A percentile compares a stretch with the other conserved stretches of the same genome.
Conservation (phyloP, 2,888 invertebrate species). For the Anorthoa munda region DNA sequence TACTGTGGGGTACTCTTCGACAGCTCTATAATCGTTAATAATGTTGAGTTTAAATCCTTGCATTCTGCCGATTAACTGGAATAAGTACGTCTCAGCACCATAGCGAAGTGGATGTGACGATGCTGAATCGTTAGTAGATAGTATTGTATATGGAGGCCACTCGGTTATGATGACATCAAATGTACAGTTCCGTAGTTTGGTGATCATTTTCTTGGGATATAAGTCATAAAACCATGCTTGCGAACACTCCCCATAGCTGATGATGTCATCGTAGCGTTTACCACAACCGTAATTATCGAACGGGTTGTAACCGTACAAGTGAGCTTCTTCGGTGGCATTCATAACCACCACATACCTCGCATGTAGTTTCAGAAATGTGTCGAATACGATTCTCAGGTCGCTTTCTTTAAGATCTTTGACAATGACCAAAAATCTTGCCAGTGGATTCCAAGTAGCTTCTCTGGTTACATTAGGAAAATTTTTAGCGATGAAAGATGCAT, state of each 20-base stretch:
- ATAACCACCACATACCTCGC: conserved; percentile 72
- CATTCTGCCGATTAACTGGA: conserved; percentile 72
- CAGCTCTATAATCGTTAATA: conserved; percentile 59
- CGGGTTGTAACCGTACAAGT: conserved; percentile 79
- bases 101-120: conserved; percentile 30
- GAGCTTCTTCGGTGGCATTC: conserved; percentile 68
- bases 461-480: conserved; percentile 59
- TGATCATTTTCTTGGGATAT: conserved; percentile 70
- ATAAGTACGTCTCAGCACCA: conserved; percentile 71
- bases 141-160: conserved; percentile 73
- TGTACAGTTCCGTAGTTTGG: conserved; percentile 76
- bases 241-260: conserved; percentile 75
- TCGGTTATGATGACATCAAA: conserved; percentile 72
- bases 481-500: conserved; percentile 57
- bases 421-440: conserved; percentile 71
- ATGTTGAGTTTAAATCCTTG: conserved; percentile 75
- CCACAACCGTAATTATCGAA: conserved; percentile 81
- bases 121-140: conserved; percentile 34
- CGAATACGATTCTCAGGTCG: conserved; percentile 70
- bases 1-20: conserved; percentile 68
- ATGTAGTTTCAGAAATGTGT: conserved; percentile 70
- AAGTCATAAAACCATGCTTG: conserved; percentile 56
- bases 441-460: conserved; percentile 75
- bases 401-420: conserved; percentile 61
- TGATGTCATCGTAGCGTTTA: conserved; percentile 72